These are phyloP conservation scores for Malurus leucopterus DNA, from an alignment of 2,797 vertebrate species.

Conservation along the genomic window DNA sequence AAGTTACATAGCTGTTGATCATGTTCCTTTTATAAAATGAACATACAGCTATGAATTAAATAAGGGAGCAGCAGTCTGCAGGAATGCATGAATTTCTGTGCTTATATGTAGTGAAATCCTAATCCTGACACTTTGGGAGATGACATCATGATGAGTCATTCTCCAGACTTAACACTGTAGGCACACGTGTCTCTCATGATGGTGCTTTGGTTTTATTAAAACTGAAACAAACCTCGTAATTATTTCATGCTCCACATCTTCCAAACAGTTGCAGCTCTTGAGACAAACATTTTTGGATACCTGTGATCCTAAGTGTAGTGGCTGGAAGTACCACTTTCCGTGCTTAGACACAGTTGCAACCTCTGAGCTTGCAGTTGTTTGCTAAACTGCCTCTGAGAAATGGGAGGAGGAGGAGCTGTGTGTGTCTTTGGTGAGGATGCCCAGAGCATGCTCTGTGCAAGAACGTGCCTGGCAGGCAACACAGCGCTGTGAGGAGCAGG, in stretches of 20 bases:
- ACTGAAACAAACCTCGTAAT: background rate
- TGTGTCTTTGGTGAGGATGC: background rate
- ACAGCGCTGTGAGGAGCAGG: background rate
- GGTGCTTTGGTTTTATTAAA: background rate
- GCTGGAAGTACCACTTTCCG: background rate
- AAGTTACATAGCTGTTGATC: background rate
- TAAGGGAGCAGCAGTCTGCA: background rate
- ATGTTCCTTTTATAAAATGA: background rate
- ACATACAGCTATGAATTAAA: background rate
- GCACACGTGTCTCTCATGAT: background rate
- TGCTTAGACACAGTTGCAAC: background rate
- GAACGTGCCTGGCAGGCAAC: background rate
- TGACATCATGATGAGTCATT: slow-evolving; percentile 30
- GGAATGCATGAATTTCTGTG: background rate
- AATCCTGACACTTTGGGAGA: background rate
- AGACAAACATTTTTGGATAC: background rate
- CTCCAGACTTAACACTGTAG: background rate
- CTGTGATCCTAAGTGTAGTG: background rate
- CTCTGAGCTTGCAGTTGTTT: background rate
- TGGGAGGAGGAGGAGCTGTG: background rate
- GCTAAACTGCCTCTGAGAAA: background rate
- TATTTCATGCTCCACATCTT: background rate
- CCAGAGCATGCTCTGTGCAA: background rate
- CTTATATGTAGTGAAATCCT: background rate
- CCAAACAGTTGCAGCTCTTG: background rate